Percentiles rank a stretch among this genome's conserved stretches.
These are phyloP conservation scores for Amphipyra berbera DNA, from an alignment of 2,888 invertebrate species.

Conservation along the genomic window DNA sequence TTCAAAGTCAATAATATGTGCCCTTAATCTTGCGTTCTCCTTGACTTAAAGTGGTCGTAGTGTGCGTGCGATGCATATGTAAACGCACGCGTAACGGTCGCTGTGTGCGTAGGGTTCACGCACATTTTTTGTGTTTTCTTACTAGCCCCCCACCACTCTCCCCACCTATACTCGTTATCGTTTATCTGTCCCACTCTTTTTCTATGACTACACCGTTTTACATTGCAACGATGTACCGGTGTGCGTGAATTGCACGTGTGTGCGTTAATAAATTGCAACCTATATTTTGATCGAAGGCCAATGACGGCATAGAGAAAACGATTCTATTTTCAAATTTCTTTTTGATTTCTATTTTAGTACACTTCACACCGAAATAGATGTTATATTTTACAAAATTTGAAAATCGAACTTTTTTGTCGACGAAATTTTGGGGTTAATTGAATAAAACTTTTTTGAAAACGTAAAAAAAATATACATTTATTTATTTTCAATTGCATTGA, in stretches of 20 bases:
- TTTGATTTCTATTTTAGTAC: slow-evolving; percentile 22
- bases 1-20: slow-evolving; percentile 66
- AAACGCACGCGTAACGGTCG: slow-evolving; percentile 63
- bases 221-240: slow-evolving; percentile 64
- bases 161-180: slow-evolving; percentile 81
- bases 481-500: background rate
- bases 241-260: slow-evolving; percentile 75
- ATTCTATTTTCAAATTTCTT: slow-evolving; percentile 59
- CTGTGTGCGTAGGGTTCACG: slow-evolving; percentile 83
- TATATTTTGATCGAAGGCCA: slow-evolving; percentile 88
- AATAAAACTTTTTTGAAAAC: slow-evolving; percentile 5
- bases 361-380: background rate
- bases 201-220: slow-evolving; percentile 80
- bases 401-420: slow-evolving; percentile 45
- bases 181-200: slow-evolving; percentile 89
- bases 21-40: slow-evolving; percentile 82
- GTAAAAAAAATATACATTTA: background rate
- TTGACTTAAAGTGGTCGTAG: slow-evolving; percentile 65
- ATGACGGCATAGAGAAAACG: slow-evolving; percentile 75
- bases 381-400: slow-evolving; percentile 12
- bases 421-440: slow-evolving; percentile 20
- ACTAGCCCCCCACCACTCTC: slow-evolving; percentile 78
- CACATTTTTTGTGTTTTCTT: slow-evolving; percentile 87
- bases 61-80: slow-evolving; percentile 73
- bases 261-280: slow-evolving; percentile 87